These are phyloP conservation scores for Musca domestica DNA, from an alignment of 1,140 invertebrate species.

Conservation along the genomic window DNA sequence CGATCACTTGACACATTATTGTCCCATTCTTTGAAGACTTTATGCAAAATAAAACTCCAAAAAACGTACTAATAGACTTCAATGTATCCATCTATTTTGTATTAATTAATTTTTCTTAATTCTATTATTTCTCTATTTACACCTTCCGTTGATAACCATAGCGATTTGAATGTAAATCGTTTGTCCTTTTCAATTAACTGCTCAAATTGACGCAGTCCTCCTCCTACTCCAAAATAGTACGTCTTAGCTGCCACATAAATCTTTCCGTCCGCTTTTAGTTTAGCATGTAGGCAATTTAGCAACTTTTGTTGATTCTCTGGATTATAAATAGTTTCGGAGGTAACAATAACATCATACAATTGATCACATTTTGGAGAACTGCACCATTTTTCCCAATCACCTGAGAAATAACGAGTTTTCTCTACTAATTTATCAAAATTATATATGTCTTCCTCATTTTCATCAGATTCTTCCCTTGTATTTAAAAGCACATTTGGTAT, in stretches of 20 bases:
- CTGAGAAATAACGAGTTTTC: slow-evolving; percentile 67
- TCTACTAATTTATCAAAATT: slow-evolving; percentile 12
- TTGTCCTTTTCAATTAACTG: slow-evolving; percentile 58
- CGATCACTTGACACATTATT: too few species aligned
- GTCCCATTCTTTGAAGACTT: too few species aligned
- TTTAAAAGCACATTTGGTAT: slow-evolving; percentile 79
- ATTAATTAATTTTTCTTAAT: too few species aligned
- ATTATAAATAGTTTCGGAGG: slow-evolving; percentile 91
- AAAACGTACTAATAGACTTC: too few species aligned
- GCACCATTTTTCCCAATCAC: slow-evolving; percentile 75
- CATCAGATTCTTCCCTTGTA: slow-evolving; percentile 54
- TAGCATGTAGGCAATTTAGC: slow-evolving; percentile 64
- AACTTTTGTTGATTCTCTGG: slow-evolving; percentile 74
- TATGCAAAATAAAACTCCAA: too few species aligned
- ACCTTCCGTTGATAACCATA: slow-evolving; percentile 53
- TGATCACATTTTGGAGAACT: slow-evolving; percentile 53
- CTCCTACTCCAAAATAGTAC: slow-evolving; percentile 89
- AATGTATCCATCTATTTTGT: too few species aligned
- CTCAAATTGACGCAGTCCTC: slow-evolving; percentile 73
- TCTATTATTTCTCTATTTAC: slow-evolving; percentile 25
- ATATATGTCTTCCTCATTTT: slow-evolving; percentile 49
- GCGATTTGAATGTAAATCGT: slow-evolving; percentile 57
- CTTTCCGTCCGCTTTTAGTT: slow-evolving; percentile 65
- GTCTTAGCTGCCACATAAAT: slow-evolving; percentile 78
- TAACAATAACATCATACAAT: slow-evolving; percentile 80